Conservation (phyloP, 2,888 invertebrate species). For the Carcina quercana region DNA sequence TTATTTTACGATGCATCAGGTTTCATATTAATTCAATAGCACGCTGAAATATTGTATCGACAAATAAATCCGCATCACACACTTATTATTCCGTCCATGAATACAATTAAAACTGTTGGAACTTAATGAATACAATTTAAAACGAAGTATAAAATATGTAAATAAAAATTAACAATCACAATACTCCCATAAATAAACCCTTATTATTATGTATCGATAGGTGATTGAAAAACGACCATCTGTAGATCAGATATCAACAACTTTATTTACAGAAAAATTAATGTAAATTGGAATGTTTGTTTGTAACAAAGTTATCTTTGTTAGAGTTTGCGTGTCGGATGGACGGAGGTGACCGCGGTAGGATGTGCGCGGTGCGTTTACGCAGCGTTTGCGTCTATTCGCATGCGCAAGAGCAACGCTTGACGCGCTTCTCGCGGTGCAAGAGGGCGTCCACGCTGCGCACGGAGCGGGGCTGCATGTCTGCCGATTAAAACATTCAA, state of each 20-base stretch:
- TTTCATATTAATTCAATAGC: no score
- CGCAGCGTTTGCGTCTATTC: constrained; percentile 43
- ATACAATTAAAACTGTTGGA: no score
- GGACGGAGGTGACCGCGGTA: constrained; percentile 31
- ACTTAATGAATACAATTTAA: constrained; percentile 10
- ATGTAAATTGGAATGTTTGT: constrained; percentile 22
- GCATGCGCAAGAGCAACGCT: constrained; percentile 86
- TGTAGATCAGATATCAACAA: constrained; percentile 39
- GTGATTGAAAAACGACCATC: constrained; percentile 42
- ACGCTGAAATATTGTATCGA: no score
- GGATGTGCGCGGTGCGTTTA: constrained; percentile 10
- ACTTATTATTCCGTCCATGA: no score
- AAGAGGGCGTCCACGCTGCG: constrained; percentile 75
- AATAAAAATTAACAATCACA: constrained; percentile 15
- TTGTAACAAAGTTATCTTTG: constrained; percentile 15
- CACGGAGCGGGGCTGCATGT: constrained; percentile 83
- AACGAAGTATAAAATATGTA: constrained; percentile 13
- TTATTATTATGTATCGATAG: constrained; percentile 31
- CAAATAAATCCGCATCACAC: no score
- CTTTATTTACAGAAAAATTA: constrained; percentile 53
- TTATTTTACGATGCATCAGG: no score
- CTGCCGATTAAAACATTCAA: constrained; percentile 69
- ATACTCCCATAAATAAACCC: constrained; percentile 37
- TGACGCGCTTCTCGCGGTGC: constrained; percentile 77
- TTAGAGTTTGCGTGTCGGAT: constrained; percentile 26